Percentiles rank a stretch among this genome's conserved stretches.
phyloP scores from a whole-genome alignment of 2,797 vertebrate species.

The Cossypha heuglini region DNA sequence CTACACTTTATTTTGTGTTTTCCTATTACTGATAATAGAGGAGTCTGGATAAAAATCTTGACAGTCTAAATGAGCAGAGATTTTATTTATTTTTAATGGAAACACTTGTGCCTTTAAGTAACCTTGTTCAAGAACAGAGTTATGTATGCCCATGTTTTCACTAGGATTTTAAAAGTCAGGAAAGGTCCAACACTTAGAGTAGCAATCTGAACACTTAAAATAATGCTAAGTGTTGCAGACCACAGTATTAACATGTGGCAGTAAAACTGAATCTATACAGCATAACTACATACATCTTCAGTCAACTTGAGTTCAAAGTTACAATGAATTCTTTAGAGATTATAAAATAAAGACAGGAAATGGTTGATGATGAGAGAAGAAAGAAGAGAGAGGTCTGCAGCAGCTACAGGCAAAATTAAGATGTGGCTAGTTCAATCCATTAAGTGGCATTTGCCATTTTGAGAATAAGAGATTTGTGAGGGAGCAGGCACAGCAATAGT shows the following conservation, averaged over 20 bases:
- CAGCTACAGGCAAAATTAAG: neutral
- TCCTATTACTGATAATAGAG: neutral
- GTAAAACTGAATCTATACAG: neutral
- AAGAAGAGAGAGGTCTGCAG: neutral
- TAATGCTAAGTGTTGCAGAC: neutral
- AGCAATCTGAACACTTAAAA: neutral
- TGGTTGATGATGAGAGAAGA: neutral
- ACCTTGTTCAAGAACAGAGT: neutral
- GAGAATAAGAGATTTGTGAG: neutral
- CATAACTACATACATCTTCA: neutral
- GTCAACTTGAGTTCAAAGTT: neutral
- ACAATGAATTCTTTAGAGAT: neutral
- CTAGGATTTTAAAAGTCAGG: neutral
- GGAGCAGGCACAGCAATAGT: neutral
- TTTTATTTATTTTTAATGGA: neutral
- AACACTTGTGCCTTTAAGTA: neutral
- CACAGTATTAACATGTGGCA: accelerated
- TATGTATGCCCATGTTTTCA: neutral
- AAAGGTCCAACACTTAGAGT: neutral
- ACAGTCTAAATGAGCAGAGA: neutral
- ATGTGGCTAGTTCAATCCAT: too few relatives aligned
- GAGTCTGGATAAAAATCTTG: neutral
- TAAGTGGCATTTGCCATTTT: neutral
- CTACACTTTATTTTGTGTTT: neutral
- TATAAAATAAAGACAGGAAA: neutral